Conservation (phyloP, 2,113 vertebrate genomes). For the Lagopus muta region DNA sequence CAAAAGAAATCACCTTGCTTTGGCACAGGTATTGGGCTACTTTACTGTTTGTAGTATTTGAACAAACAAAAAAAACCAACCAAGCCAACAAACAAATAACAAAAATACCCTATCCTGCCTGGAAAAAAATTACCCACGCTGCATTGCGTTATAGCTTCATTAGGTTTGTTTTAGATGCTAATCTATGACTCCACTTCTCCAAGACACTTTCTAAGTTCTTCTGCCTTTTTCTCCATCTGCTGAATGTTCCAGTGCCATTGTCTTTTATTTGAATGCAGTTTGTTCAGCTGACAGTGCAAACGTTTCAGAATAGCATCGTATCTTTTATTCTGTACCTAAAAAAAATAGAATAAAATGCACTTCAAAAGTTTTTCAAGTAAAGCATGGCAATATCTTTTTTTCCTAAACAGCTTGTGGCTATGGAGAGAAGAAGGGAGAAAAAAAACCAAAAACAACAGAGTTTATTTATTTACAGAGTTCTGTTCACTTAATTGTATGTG, state of each 20-base stretch:
- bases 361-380: not conserved
- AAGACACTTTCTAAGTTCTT: slow-evolving; percentile 68
- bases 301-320: slow-evolving; percentile 81
- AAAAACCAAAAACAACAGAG: too few species aligned
- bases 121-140: not conserved
- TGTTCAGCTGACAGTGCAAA: slow-evolving; percentile 80
- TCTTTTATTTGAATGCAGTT: slow-evolving; percentile 72
- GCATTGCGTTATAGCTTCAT: not conserved
- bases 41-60: not conserved
- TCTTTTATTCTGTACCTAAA: slow-evolving; percentile 82
- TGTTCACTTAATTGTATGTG: not conserved
- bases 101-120: not conserved
- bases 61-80: not conserved
- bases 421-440: too few species aligned
- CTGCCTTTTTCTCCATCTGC: slow-evolving; percentile 75
- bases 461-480: not conserved
- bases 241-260: slow-evolving; percentile 77
- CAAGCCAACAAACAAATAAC: not conserved
- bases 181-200: slow-evolving; percentile 2
- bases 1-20: not conserved
- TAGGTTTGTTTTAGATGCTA: not conserved
- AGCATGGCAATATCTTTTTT: not conserved
- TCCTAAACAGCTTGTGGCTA: too few species aligned
- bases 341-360: not conserved
- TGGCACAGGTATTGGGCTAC: not conserved